phyloP scores from a whole-genome alignment of 2,888 invertebrate species.

The Drosophila limbata region DNA sequence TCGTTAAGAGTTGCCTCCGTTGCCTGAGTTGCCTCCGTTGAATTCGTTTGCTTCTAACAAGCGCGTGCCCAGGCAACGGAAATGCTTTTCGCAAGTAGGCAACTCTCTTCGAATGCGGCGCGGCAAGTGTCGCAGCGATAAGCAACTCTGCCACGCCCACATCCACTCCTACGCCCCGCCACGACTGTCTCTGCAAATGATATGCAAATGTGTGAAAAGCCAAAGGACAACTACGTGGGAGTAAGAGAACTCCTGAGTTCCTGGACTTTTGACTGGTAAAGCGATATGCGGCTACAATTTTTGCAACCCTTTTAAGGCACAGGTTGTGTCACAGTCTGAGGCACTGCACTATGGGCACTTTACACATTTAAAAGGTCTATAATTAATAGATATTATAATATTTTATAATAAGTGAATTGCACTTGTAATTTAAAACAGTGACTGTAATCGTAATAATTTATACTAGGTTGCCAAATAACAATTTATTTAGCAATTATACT shows the following conservation, averaged over 20 bases:
- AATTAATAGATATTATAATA: no score
- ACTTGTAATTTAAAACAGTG: no score
- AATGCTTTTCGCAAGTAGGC: constrained; percentile 48
- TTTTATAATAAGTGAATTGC: no score
- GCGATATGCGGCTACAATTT: constrained; percentile 47
- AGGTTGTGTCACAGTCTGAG: constrained; percentile 4
- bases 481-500: no score
- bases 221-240: constrained; percentile 60
- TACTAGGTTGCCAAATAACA: no score
- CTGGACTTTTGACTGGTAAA: constrained; percentile 45
- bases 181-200: constrained; percentile 49
- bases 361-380: not conserved
- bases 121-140: constrained; percentile 71
- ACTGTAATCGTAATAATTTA: no score
- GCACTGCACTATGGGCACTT: constrained; percentile 3
- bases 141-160: constrained; percentile 58
- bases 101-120: constrained; percentile 31
- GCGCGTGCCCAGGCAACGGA: constrained; percentile 75
- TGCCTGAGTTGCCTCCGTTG: constrained; percentile 16
- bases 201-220: constrained; percentile 78
- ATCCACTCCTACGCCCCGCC: constrained; percentile 9
- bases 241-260: constrained; percentile 3
- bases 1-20: constrained; percentile 67
- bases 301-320: constrained; percentile 44
- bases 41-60: constrained; percentile 53